These are phyloP conservation scores for Ichneumon xanthorius DNA, from an alignment of 2,888 invertebrate species.

Conservation along the genomic window DNA sequence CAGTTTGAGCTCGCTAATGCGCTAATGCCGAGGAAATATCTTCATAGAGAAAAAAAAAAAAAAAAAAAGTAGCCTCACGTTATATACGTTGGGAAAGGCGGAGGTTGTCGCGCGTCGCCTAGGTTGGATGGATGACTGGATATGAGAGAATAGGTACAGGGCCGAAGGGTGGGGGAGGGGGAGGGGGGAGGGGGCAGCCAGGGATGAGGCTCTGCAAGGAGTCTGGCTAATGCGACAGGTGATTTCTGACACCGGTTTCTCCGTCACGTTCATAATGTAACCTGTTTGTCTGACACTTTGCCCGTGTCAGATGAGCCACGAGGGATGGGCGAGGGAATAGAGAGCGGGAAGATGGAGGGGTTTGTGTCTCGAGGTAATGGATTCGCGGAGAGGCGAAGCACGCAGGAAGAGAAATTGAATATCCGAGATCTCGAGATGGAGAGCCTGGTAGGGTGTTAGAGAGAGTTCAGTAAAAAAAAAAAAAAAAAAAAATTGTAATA, in stretches of 20 bases:
- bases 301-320: slow-evolving; percentile 57
- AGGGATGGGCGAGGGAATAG: slow-evolving; percentile 14
- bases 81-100: too few relatives aligned
- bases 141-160: slow-evolving; percentile 20
- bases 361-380: slow-evolving; percentile 56
- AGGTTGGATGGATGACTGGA: not conserved
- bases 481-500: too few relatives aligned
- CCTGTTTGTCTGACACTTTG: slow-evolving; percentile 71
- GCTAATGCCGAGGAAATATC: too few relatives aligned
- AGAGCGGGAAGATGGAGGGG: not conserved
- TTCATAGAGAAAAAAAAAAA: too few relatives aligned
- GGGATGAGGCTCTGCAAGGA: slow-evolving; percentile 46
- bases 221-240: slow-evolving; percentile 70
- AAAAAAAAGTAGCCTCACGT: too few relatives aligned
- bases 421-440: slow-evolving; percentile 32
- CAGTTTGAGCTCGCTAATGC: too few relatives aligned
- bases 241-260: slow-evolving; percentile 71
- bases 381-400: slow-evolving; percentile 43
- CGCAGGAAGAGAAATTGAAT: slow-evolving; percentile 61
- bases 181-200: slow-evolving; percentile 10
- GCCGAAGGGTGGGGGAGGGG: not conserved
- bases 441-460: not conserved
- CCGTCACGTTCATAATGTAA: slow-evolving; percentile 69
- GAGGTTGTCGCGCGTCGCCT: too few relatives aligned
- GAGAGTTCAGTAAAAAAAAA: not conserved